Percentiles rank a stretch among this genome's conserved stretches.
phyloP scores from a whole-genome alignment of 2,888 invertebrate species.

The Mystacides longicornis region DNA sequence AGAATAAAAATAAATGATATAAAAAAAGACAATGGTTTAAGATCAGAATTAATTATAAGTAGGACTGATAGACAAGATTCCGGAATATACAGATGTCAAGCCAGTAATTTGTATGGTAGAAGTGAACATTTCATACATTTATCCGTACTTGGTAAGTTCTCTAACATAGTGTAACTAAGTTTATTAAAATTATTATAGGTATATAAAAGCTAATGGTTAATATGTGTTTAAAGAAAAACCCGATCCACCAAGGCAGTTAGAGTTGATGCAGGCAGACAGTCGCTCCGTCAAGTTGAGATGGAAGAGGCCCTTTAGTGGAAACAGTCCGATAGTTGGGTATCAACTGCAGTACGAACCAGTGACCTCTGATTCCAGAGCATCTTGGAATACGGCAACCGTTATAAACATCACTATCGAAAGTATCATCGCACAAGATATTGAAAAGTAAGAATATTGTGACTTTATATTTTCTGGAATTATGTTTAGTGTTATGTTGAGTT shows the following conservation, averaged over 20 bases:
- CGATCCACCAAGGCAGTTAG: constrained; percentile 60
- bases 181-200: no score
- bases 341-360: constrained; percentile 63
- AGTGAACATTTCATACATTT: constrained; percentile 67
- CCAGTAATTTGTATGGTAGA: constrained; percentile 66
- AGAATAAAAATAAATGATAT: constrained; percentile 66
- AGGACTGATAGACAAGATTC: constrained; percentile 69
- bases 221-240: constrained; percentile 63
- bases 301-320: constrained; percentile 70
- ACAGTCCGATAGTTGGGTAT: constrained; percentile 72
- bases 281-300: constrained; percentile 56
- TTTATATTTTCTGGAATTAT: no score
- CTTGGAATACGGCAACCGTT: constrained; percentile 51
- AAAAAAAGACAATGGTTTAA: constrained; percentile 63
- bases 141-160: constrained; percentile 57
- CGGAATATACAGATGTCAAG: constrained; percentile 66
- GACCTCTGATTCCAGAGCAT: constrained; percentile 46
- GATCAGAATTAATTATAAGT: constrained; percentile 64
- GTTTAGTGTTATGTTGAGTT: no score
- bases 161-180: no score
- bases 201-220: no score
- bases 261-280: constrained; percentile 58
- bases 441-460: neutral
- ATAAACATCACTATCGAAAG: constrained; percentile 49
- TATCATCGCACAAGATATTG: neutral